Evolutionary conservation across 2,113 vertebrate species (phyloP).

Genomic region (Anthoscopus minutus): DNA sequence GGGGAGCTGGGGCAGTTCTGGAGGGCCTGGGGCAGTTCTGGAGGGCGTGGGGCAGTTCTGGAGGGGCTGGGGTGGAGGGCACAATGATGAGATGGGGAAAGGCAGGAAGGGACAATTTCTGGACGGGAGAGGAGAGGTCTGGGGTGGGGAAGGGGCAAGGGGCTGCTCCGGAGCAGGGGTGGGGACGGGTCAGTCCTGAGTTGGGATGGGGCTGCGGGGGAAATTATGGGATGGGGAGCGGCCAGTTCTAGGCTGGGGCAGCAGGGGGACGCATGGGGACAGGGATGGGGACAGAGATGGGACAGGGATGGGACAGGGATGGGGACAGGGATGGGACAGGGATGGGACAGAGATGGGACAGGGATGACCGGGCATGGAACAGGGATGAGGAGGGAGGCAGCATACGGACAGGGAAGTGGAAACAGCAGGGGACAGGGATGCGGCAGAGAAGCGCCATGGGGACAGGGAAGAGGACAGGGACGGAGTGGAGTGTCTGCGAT

Average conservation of each 20-base stretch:
- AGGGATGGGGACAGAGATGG: not conserved
- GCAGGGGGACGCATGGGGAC: constrained; percentile 8
- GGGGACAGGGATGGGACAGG: not conserved
- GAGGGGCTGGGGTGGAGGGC: too few species aligned
- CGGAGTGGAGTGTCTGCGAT: not conserved
- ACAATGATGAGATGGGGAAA: not conserved
- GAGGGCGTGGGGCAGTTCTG: not conserved
- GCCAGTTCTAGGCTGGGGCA: not conserved
- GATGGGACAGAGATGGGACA: not conserved
- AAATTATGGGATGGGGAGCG: not conserved
- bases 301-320: not conserved
- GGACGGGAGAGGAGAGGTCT: too few species aligned
- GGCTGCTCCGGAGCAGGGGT: not conserved
- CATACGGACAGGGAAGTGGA: not conserved
- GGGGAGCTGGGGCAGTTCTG: not conserved
- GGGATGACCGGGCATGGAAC: not conserved
- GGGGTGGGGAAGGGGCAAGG: not conserved
- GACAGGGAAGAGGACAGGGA: not conserved
- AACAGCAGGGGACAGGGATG: not conserved
- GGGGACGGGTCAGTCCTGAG: not conserved
- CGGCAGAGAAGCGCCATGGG: not conserved
- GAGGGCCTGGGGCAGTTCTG: not conserved
- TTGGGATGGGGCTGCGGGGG: not conserved
- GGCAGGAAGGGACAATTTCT: not conserved
- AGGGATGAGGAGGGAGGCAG: too few species aligned